These are phyloP conservation scores for Incurvaria masculella DNA, from an alignment of 2,888 invertebrate genomes.

Conservation along the genomic window DNA sequence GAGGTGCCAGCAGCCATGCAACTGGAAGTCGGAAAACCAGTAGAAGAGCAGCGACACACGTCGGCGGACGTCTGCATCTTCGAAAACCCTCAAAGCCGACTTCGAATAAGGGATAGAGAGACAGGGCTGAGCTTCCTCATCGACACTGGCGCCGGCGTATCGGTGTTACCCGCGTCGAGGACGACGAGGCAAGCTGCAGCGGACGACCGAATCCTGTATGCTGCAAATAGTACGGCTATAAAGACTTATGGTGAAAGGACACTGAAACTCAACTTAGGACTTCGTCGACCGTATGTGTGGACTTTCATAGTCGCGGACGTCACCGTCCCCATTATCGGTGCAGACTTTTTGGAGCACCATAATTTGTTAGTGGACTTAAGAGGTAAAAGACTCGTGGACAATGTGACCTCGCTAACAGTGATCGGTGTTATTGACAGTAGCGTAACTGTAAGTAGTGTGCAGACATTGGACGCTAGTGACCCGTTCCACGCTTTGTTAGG, in stretches of 20 bases:
- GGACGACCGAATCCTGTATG: no score
- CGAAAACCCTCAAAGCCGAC: no score
- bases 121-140: no score
- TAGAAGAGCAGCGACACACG: no score
- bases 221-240: slow-evolving; percentile 7
- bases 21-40: no score
- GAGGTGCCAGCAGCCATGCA: no score
- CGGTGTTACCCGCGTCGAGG: no score
- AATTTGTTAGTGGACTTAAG: slow-evolving; percentile 3
- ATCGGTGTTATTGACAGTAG: no score
- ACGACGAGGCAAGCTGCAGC: no score
- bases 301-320: slow-evolving; percentile 5
- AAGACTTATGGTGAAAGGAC: slow-evolving; percentile 7
- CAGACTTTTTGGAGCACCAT: background rate
- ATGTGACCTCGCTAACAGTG: background rate
- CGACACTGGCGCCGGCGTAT: no score
- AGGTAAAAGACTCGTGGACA: slow-evolving; percentile 1
- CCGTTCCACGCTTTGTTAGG: slow-evolving; percentile 5
- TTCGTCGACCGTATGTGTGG: slow-evolving; percentile 7
- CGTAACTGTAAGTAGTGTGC: slow-evolving; percentile 1
- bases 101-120: no score
- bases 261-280: slow-evolving; percentile 3
- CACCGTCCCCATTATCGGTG: background rate
- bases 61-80: no score
- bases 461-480: slow-evolving; percentile 4